Evolutionary conservation across 1,140 invertebrate genomes (phyloP).

Genomic region (Drosophila parvula): DNA sequence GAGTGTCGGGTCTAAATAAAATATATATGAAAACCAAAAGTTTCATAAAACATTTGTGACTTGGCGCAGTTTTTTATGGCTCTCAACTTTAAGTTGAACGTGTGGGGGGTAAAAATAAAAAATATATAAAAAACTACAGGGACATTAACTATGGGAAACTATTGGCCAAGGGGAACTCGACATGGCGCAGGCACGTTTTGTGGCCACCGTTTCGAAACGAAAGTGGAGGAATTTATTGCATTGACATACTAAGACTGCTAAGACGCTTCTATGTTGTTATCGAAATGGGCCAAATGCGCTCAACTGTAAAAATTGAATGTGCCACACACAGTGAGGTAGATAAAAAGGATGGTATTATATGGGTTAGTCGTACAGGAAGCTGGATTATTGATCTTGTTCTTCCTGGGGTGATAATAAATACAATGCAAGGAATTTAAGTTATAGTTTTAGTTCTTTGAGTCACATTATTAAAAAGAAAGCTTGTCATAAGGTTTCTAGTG

Average conservation of each 20-base stretch:
- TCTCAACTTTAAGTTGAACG: constrained; percentile 67
- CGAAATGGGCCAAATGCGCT: constrained; percentile 68
- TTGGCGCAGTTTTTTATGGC: constrained; percentile 72
- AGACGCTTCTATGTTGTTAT: constrained; percentile 57
- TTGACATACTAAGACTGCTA: constrained; percentile 61
- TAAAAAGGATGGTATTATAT: constrained; percentile 9
- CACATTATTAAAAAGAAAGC: too few species aligned
- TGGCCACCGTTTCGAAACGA: constrained; percentile 43
- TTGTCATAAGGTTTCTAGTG: too few species aligned
- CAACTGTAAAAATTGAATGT: constrained; percentile 55
- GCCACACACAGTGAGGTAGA: constrained; percentile 5
- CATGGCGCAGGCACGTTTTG: constrained; percentile 39
- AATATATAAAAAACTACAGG: constrained; percentile 2
- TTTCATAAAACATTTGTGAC: constrained; percentile 81
- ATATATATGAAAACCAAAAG: constrained; percentile 56
- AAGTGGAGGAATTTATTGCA: constrained; percentile 71
- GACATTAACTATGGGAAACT: constrained; percentile 39
- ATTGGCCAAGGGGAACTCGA: constrained; percentile 13
- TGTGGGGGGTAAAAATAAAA: constrained; percentile 25
- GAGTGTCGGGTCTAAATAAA: constrained; percentile 69
- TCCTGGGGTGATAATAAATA: neutral
- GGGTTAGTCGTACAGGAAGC: constrained; percentile 5
- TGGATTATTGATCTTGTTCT: constrained; percentile 9
- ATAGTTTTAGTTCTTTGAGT: neutral
- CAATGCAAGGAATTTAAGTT: neutral